Conservation (phyloP, 2,113 vertebrate genomes). For the Anolis sagrei region DNA sequence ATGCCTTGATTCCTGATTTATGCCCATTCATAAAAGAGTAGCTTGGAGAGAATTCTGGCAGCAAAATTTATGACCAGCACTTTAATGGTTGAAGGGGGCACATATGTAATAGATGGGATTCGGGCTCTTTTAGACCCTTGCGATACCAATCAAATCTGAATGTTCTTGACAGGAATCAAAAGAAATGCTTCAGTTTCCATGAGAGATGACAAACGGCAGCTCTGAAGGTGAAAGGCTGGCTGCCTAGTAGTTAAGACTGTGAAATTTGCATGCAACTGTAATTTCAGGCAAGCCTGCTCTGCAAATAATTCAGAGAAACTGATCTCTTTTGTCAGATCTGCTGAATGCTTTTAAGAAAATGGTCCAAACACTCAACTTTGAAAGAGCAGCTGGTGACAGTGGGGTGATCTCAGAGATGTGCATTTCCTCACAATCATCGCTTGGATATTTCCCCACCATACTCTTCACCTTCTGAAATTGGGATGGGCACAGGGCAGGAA, state of each 20-base stretch:
- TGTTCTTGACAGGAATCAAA: neutral
- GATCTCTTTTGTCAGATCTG: neutral
- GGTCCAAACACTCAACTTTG: neutral
- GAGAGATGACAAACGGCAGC: neutral
- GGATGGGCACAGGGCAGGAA: neutral
- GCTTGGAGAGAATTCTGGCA: neutral
- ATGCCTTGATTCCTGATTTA: conserved; percentile 9
- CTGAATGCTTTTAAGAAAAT: too few species aligned
- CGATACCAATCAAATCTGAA: conserved; percentile 11
- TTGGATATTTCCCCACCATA: neutral
- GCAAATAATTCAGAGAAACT: neutral
- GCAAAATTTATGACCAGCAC: conserved; percentile 3
- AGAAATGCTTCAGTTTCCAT: neutral
- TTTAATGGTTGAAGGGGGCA: neutral
- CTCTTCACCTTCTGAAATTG: neutral
- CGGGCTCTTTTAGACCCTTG: neutral
- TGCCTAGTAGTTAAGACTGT: neutral
- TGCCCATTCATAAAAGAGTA: neutral
- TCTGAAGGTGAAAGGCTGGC: neutral
- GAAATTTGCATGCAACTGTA: neutral
- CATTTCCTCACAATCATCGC: too few species aligned
- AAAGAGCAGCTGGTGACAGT: neutral
- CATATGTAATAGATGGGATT: neutral
- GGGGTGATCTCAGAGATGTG: neutral
- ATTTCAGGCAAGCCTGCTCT: neutral